Evolutionary conservation across 2,888 invertebrate species (phyloP), one percentile per base, ranked within the genome.

Genomic region (Lissocephala sabroskyi): DNA sequence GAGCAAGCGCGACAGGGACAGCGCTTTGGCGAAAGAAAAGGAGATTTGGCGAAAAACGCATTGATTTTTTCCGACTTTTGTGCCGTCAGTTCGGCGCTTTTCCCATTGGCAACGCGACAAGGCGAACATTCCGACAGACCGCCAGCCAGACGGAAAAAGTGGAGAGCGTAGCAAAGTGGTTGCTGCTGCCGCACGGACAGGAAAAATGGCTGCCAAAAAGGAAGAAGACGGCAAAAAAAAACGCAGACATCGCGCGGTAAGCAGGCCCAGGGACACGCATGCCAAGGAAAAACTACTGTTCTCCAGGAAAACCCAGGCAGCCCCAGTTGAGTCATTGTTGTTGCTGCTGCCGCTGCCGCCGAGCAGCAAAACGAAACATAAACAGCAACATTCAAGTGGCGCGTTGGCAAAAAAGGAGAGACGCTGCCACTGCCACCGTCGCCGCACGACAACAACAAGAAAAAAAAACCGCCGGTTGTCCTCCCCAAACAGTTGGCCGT

Each of bases 301-400:
- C 56, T 64, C 59, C 64, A 66, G 62, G 54, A 68, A 64, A 74
- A 60, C 49, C 45, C 42, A 35, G 48, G 49, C 39, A 41, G 41
- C 39, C 32, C 14, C 9, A 47, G 32, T 41, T 45, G 13, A 16
- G 46, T 48, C 40, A 26, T 40, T 46, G 40, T 40, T 46, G 32
- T 37, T 44, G 45, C 18, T 46, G 46, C 13, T 56, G 37, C 37
- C 58, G 41, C 29, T 59, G 50, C 48, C 58, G 63, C 51, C 40
- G 65, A 40, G 59, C 77, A 59, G 74, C 62, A 76, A 68, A 76
- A 57, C 74, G 77, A 68, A 76, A 68, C 77, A 76, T 68, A 68
- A 68, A 68, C 68, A 76, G 73, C 64, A 67, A 73, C 68, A 73
- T 58, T n/a, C 45, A 46, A 59, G 52, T 70, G 33, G 53, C 39